Conservation (phyloP, 2,113 vertebrate species). For the Dasyurus viverrinus region DNA sequence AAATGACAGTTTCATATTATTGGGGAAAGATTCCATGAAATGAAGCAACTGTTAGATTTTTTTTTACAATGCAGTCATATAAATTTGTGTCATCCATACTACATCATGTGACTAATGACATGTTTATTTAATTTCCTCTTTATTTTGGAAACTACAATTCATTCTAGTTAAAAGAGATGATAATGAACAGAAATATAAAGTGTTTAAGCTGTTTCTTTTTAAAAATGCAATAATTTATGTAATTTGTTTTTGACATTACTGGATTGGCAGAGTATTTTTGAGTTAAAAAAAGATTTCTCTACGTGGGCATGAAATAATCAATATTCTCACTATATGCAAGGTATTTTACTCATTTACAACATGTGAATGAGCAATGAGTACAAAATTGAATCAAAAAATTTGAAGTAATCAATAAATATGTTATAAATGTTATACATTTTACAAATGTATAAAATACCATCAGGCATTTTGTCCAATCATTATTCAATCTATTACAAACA, state of each 20-base stretch:
- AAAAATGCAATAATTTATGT: background rate
- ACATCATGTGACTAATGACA: background rate
- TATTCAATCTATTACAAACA: background rate
- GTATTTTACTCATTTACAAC: background rate
- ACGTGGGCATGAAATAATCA: background rate
- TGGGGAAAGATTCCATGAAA: background rate
- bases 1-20: background rate
- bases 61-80: background rate
- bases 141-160: background rate
- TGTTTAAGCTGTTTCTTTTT: background rate
- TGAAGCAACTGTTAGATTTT: background rate
- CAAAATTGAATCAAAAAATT: background rate
- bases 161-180: background rate
- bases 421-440: background rate
- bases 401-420: background rate
- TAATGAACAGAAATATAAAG: background rate
- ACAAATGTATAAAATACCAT: background rate
- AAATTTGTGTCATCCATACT: background rate
- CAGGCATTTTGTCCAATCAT: background rate
- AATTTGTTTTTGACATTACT: background rate
- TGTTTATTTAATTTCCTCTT: background rate
- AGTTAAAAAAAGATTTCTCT: background rate
- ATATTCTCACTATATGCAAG: background rate
- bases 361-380: background rate
- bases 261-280: background rate